Base-by-base conservation (phyloP, 2,797 vertebrate species). In the Dendrocincla fuliginosa region DNA sequence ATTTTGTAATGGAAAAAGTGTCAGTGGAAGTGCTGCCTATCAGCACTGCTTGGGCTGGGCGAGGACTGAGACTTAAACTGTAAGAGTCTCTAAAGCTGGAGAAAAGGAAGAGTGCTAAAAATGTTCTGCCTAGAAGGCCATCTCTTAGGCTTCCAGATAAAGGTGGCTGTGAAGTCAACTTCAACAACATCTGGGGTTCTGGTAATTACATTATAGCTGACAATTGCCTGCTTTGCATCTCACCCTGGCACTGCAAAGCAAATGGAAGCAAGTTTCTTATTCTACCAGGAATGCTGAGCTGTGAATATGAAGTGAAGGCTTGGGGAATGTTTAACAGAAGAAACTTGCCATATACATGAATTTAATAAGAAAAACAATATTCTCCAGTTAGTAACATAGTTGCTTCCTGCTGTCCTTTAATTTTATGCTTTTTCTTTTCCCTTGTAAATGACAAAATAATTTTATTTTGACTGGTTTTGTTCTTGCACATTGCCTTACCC, bases 1-100 rank as follows among this genome's bases (percentile, higher is more conserved):
- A 60, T 37, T 91, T 74, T 90, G 87, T 67, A 94, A 96, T 90
- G 94, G 88, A 90, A 90, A 93, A 94, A 79, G 7, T 11, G 13
- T 84, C 53, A 67, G 80, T 87, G 73, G 73, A 90, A 84, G 74
- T 8, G 5, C 27, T 74, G 77, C 73, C 80, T 85, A 41, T 10
- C 86, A 75, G 73, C 47, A 14, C 19, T 79, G 77, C 63, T 70
- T 64, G 80, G 82, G 32, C 60, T 88, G 74, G 47, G 52, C 25
- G 16, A 91, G 49, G 33, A 16, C 67, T 28, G 44, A 84, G 67
- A 19, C 37, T 84, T 64, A 53, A 84, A 64, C 37, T 32, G 7
- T 9, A 27, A 8, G 13, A 33, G 11, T 35, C 41, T 87, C 61
- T 47, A 52, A 47, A 2, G 16, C 20, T 63, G 33, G 30, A 69